phyloP scores from a whole-genome alignment of 2,797 vertebrate species.

The Mormyrops attenuatus region DNA sequence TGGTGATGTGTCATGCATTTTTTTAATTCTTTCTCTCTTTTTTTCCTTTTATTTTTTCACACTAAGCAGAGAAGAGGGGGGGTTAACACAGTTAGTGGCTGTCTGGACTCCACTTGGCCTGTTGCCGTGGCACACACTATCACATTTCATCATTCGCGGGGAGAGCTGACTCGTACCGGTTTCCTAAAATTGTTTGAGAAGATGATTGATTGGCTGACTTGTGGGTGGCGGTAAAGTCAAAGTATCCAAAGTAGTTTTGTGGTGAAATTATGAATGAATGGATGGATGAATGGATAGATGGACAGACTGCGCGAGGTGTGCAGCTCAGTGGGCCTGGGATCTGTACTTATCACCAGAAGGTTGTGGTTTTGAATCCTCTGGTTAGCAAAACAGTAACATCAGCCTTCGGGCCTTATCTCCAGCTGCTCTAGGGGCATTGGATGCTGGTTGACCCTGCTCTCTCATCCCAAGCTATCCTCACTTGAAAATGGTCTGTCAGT shows the following conservation, averaged over 20 bases:
- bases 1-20: conserved; percentile 60
- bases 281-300: background rate
- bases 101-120: background rate
- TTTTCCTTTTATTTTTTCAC: conserved; percentile 1
- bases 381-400: background rate
- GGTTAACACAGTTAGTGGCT: background rate
- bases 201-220: background rate
- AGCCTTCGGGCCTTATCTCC: background rate
- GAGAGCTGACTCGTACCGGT: background rate
- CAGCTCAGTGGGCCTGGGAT: background rate
- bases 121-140: background rate
- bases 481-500: background rate
- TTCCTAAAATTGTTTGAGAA: background rate
- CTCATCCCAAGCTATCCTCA: background rate
- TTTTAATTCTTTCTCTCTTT: conserved; percentile 29
- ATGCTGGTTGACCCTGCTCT: background rate
- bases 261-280: background rate
- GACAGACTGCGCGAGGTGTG: background rate
- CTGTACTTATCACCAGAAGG: background rate
- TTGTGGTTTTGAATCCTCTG: background rate
- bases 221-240: background rate
- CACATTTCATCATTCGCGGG: background rate
- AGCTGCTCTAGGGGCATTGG: background rate
- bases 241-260: background rate
- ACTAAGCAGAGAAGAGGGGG: background rate